Evolutionary conservation across 2,797 vertebrate genomes (phyloP), one percentile per base, ranked within the genome.

Genomic region (Paguma larvata): DNA sequence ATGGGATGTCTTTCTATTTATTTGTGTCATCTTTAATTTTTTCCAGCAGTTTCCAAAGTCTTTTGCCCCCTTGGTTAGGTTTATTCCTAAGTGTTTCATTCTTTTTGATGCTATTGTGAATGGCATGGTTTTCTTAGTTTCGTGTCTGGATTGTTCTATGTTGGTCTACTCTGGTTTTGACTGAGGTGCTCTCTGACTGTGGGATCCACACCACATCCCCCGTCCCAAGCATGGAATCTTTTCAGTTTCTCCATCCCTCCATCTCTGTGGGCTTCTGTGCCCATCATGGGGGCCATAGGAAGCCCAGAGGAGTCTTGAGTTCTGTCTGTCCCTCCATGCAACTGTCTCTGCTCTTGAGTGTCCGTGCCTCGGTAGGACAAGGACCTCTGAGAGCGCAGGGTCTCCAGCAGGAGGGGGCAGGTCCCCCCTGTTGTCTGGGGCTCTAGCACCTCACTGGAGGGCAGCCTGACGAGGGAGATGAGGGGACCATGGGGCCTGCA

Each of bases 401-500:
- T 72, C 53, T 25, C 18, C 38, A 41, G 48, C 48, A 79, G 79
- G 84, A 67, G 14, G 12, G 46, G 18, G 5, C 16, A 34, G 30
- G 1, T 56, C 46, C 46, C n/a, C 23, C 72, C 9, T 67, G 25
- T 84, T 34, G 2, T 30, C 34, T 53, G 46, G 34, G 72, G 19
- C 30, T 94, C 30, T 73, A 5, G 59, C 34, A 23, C 10, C 56
- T 7, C 51, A 16, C 4, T 5, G 30, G 27, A 73, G 27, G 15
- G 41, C 11, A 94, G 2, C 44, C 85, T 41, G 19, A 34, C 0
- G 51, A 87, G 5, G 51, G 9, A 38, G 41, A 82, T 0, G 2
- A 51, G 51, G 21, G 2, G 9, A 1, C 18, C 30, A 16, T 0
- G 2, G 73, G 6, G 46, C 21, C 25, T 11, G 25, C 25, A 21